phyloP scores from a whole-genome alignment of 2,888 invertebrate genomes.

The Graphium colonna region DNA sequence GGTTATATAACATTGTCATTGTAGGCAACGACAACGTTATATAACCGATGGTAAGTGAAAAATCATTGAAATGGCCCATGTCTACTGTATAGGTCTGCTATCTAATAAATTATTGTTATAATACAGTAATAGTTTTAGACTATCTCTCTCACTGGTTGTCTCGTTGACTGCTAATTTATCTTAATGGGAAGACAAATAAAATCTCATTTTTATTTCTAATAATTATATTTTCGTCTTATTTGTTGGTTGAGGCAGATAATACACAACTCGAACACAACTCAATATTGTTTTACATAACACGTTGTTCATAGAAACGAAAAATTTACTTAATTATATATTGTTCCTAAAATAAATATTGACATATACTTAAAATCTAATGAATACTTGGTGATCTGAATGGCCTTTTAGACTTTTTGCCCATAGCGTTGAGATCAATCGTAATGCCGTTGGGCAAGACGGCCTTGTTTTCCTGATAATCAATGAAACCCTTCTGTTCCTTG shows the following conservation, averaged over 20 bases:
- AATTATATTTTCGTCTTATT: constrained; percentile 44
- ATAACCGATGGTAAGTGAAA: no score
- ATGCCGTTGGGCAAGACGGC: constrained; percentile 86
- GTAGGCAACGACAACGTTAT: no score
- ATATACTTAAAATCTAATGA: constrained; percentile 56
- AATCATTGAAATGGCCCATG: no score
- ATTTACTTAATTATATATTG: constrained; percentile 56
- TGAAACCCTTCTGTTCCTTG: constrained; percentile 81
- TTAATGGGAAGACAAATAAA: no score
- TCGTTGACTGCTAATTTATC: no score
- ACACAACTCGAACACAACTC: constrained; percentile 32
- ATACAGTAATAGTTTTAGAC: no score
- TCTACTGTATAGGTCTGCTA: no score
- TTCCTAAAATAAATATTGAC: constrained; percentile 70
- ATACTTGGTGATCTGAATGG: constrained; percentile 79
- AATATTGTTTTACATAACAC: constrained; percentile 41
- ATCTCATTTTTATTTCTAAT: constrained; percentile 21
- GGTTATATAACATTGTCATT: no score
- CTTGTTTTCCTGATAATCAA: constrained; percentile 87
- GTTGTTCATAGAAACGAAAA: constrained; percentile 58
- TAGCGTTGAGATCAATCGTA: constrained; percentile 83
- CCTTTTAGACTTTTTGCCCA: constrained; percentile 86
- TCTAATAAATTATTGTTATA: no score
- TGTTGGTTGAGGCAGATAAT: constrained; percentile 40
- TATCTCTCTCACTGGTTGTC: no score